Evolutionary conservation across 2,797 vertebrate species (phyloP).

Genomic region (Pristis pectinata): DNA sequence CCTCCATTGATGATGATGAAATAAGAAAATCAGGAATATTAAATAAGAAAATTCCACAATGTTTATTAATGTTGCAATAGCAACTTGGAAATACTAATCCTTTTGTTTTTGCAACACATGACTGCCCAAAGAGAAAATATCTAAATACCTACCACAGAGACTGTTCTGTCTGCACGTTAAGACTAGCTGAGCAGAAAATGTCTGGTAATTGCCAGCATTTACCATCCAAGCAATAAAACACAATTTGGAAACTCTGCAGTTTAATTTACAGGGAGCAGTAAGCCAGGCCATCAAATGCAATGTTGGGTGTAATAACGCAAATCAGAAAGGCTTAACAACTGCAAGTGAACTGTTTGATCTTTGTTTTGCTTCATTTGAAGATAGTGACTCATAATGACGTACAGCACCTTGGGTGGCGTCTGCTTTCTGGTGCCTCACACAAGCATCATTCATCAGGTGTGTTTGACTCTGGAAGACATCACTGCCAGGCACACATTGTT

Average conservation of each 20-base stretch:
- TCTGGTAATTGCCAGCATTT: neutral
- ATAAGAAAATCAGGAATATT: neutral
- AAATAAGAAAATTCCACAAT: neutral
- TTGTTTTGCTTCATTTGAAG: neutral
- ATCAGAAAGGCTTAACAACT: neutral
- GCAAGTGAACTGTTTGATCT: neutral
- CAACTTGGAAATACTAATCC: neutral
- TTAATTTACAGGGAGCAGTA: neutral
- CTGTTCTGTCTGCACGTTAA: neutral
- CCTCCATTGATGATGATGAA: neutral
- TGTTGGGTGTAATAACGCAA: slow-evolving; percentile 10
- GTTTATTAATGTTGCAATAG: neutral
- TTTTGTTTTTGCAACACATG: neutral
- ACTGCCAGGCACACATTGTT: neutral
- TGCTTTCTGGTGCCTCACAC: neutral
- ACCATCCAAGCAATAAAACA: neutral
- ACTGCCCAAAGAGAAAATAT: neutral
- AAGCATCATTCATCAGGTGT: neutral
- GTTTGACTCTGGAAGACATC: neutral
- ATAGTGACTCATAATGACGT: neutral
- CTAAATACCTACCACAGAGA: neutral
- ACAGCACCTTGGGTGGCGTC: neutral
- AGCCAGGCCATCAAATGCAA: neutral
- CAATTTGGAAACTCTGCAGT: slow-evolving; percentile 7
- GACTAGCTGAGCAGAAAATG: slow-evolving; percentile 4